A percentile compares a stretch with the other conserved stretches of the same genome.
phyloP scores from a whole-genome alignment of 2,888 invertebrate genomes.

The Limnephilus lunatus region DNA sequence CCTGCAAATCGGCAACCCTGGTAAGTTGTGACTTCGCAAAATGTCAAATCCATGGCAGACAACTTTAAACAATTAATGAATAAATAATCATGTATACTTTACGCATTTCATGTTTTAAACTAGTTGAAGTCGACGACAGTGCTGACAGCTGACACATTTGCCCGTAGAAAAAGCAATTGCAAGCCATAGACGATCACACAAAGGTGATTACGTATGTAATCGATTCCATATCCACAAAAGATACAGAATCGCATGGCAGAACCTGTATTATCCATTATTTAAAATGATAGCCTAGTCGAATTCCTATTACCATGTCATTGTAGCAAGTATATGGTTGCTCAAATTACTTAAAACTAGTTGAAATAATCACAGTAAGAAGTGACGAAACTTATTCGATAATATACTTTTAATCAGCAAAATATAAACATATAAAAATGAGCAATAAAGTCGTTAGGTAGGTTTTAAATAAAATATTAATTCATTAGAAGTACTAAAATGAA shows the following conservation, averaged over 20 bases:
- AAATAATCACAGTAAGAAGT: conserved; percentile 46
- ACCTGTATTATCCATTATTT: neutral
- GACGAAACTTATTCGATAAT: conserved; percentile 33
- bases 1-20: no score
- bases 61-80: no score
- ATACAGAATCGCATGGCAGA: neutral
- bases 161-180: no score
- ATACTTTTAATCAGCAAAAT: conserved; percentile 12
- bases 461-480: neutral
- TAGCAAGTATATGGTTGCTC: neutral
- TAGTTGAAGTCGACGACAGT: no score
- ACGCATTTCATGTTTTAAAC: no score
- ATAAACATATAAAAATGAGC: conserved; percentile 32
- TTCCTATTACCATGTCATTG: neutral
- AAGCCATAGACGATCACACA: no score
- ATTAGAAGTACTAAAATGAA: neutral
- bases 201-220: no score
- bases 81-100: no score
- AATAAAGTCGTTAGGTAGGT: conserved; percentile 15
- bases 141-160: no score
- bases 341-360: conserved; percentile 3
- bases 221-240: no score
- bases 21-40: no score
- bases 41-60: no score
- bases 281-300: neutral